Conservation (phyloP, 37 sponge, comb jelly and placozoan genomes). For the Chondrilla cf. caribensis region DNA sequence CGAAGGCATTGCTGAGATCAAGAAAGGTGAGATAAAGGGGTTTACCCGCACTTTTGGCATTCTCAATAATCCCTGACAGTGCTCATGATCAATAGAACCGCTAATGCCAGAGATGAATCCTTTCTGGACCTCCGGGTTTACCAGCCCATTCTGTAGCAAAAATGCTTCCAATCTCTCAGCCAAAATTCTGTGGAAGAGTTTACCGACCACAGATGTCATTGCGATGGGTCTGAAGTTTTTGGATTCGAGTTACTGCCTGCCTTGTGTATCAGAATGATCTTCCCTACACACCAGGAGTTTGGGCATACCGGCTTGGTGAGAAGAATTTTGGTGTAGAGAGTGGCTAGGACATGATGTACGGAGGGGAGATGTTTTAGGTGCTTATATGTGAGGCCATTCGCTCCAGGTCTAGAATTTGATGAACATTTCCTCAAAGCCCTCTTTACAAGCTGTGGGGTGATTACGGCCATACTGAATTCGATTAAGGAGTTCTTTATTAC, state of each 20-base stretch:
- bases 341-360: conserved; percentile 37
- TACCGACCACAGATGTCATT: neutral
- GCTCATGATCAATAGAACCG: conserved; percentile 34
- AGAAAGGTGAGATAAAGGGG: conserved; percentile 20
- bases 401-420: conserved; percentile 34
- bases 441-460: conserved; percentile 29
- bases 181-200: neutral
- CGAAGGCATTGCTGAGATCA: conserved; percentile 47
- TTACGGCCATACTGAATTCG: too few relatives aligned
- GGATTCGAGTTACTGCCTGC: neutral
- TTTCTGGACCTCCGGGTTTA: conserved; percentile 16
- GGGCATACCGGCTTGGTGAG: neutral
- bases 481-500: too few relatives aligned
- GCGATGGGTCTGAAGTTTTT: conserved; percentile 6
- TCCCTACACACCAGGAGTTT: conserved; percentile 19
- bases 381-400: conserved; percentile 33
- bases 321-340: conserved; percentile 48
- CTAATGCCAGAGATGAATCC: conserved; percentile 9
- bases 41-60: conserved; percentile 8
- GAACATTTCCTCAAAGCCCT: conserved; percentile 15
- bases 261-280: conserved; percentile 13
- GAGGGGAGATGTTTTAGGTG: conserved; percentile 42
- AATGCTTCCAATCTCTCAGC: conserved; percentile 23
- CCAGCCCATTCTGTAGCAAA: neutral
- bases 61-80: conserved; percentile 13